Evolutionary conservation across 2,797 vertebrate species (phyloP), one percentile per base, ranked within the genome.

Genomic region (Sphaeramia orbicularis): DNA sequence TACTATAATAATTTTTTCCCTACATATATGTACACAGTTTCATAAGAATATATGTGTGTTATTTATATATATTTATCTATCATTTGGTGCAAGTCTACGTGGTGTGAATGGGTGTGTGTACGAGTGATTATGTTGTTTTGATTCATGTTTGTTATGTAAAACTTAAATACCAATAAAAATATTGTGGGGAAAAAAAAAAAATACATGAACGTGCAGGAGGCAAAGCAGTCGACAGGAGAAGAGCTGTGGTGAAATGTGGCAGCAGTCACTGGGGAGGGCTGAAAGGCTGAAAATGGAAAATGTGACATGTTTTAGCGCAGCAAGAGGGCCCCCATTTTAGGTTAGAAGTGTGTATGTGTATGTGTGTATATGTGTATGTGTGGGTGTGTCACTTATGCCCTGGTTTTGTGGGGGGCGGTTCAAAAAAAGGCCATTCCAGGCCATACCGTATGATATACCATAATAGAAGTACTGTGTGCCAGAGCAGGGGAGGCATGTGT

Each of bases 271-370:
- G 69, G 60, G 56, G 54, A 61, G 7, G 27, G 47, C 45, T 68
- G 65, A 71, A 59, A 75, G 64, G 43, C 75, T 72, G 64, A 77
- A 86, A 78, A 74, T 76, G 81, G 82, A 88, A 91, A 90, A 86
- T 81, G 77, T 86, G 82, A 89, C 78, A 73, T 76, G 40, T 67
- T 74, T 77, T 58, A 81, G 53, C 75, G 57, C 55, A 69, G 78
- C 60, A 65, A 86, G 69, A 81, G 63, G 71, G 60, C 79, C 81
- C 79, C 85, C 84, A 74, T 77, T 80, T 75, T 68, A 76, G 64
- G 52, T 15, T 65, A 62, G 62, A 45, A 62, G 59, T 49, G 58
- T 71, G 54, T 45, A 44, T 59, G 57, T 53, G 51, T 72, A 58
- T 36, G 61, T 49, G 58, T 71, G 54, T 45, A 44, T 59, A 53